Base-by-base conservation (phyloP, 2,888 invertebrate species). In the Apodemia duryi region DNA sequence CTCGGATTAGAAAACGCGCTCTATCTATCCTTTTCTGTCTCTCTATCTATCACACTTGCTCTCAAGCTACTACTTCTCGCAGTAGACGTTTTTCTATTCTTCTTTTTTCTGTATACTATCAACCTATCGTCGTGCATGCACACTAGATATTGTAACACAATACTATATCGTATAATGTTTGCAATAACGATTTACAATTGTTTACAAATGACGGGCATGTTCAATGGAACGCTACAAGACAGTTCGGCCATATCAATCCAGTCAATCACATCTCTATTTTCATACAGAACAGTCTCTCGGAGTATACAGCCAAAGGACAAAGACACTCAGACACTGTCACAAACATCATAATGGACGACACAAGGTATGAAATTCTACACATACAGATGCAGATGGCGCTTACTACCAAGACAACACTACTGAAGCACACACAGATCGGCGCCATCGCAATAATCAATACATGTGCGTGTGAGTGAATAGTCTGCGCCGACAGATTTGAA, bases 401-500 rank as follows among this genome's bases (percentile, higher is more conserved):
- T 68, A 69, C 46, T 46, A 46, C 71, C 78, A 80, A 77, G 81
- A 82, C 82, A 80, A 82, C 84, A 84, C 82, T 77, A 57, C 54
- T 35, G 83, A 85, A 86, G 86, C 87, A 88, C 85, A 88, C 81
- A 86, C 83, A 84, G 84, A 86, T 84, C 84, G 85, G 85, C 87
- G 90, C 88, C 89, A 86, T 92, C 93, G 88, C 87, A 82, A 83
- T 87, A 86, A 89, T 94, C 94, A 94, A 93, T 94, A 94, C 94
- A 94, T 94, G 94, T 94, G 94, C 91, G 91, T 93, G 94, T 94
- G 94, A 94, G 94, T 94, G 92, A 88, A 82, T 80, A 79, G 79
- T 82, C 78, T 77, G 77, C 81, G 78, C 80, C 78, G 77, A 79
- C 77, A 79, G 83, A 81, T 76, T 71, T 76, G 73, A 70, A 75